A percentile compares a stretch with the other conserved stretches of the same genome.
phyloP scores from a whole-genome alignment of 2,888 invertebrate genomes.

The Agrotis puta region DNA sequence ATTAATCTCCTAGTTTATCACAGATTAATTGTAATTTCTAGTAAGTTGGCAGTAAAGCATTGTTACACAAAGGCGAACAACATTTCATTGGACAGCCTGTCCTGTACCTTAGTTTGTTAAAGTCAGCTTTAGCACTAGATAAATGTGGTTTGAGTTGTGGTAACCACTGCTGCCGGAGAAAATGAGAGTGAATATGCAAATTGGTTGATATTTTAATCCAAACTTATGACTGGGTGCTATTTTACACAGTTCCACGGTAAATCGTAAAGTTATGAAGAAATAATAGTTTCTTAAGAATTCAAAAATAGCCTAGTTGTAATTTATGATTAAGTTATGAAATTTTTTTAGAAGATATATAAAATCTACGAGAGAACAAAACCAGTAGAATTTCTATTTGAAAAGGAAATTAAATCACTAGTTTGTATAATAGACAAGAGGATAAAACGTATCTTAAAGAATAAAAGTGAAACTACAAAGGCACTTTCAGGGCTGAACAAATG shows the following conservation, averaged over 20 bases:
- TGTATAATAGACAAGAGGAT: too few relatives aligned
- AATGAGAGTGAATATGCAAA: constrained; percentile 53
- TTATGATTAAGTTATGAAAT: neutral
- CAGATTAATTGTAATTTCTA: constrained; percentile 27
- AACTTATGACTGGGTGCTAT: neutral
- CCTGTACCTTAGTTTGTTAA: constrained; percentile 19
- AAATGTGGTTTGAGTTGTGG: constrained; percentile 39
- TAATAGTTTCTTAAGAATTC: neutral
- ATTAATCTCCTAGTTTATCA: constrained; percentile 30
- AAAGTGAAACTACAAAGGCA: constrained; percentile 15
- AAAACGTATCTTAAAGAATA: neutral
- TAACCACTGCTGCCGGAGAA: constrained; percentile 25
- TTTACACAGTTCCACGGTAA: neutral
- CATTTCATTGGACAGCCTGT: constrained; percentile 21
- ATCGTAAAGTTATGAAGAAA: neutral
- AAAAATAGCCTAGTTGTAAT: neutral
- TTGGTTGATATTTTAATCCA: constrained; percentile 27
- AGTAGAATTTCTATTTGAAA: neutral
- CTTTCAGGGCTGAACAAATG: constrained; percentile 8
- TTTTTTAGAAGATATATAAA: neutral
- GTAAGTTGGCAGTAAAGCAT: constrained; percentile 32
- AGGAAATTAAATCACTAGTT: neutral
- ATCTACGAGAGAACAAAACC: neutral
- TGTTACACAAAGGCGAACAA: constrained; percentile 17
- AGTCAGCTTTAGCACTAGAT: constrained; percentile 23